Evolutionary conservation across 2,888 invertebrate genomes (phyloP), one percentile per base, ranked within the genome.

Genomic region (Amitus sp.): DNA sequence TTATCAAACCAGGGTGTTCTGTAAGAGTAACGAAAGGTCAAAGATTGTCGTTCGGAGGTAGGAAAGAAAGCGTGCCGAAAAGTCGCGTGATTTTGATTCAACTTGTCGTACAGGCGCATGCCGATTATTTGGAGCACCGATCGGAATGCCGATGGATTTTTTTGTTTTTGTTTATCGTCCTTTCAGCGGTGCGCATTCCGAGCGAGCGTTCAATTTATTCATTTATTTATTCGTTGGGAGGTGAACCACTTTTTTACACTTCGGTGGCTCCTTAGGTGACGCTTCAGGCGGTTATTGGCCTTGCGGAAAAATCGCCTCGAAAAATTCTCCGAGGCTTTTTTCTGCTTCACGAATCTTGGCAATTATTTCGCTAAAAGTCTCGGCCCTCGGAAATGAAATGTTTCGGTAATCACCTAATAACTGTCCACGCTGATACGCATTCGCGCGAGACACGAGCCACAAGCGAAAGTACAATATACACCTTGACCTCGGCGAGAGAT

Each of bases 401-500:
- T n/a, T n/a, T n/a, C n/a, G n/a, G n/a, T 63, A 57, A 61, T 56
- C 50, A 37, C 52, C 34, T 42, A 52, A 49, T 53, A 48, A 57
- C 39, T 17, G 33, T 45, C 39, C 45, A 46, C 43, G 52, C 57
- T 23, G 46, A 20, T 47, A 23, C 48, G 34, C 42, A 20, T 42
- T 10, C 18, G 53, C 54, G 53, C 53, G 62, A 20, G 12, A 23
- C 43, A 43, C 43, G 43, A n/a, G 13, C 12, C 47, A 49, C 59
- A 37, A 43, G 48, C 42, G 17, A 47, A 33, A 13, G 27, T 59
- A 64, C 56, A 56, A 58, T 49, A 51, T 63, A 53, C 68, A 67
- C 71, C 76, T 73, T 75, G 73, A 74, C 74, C 76, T 59, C 69
- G 65, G 67, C 69, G 54, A 68, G 71, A 73, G 75, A 73, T 74